Evolutionary conservation across 1,140 invertebrate species (phyloP), one percentile per base, ranked within the genome.

Genomic region (Camponotus floridanus): DNA sequence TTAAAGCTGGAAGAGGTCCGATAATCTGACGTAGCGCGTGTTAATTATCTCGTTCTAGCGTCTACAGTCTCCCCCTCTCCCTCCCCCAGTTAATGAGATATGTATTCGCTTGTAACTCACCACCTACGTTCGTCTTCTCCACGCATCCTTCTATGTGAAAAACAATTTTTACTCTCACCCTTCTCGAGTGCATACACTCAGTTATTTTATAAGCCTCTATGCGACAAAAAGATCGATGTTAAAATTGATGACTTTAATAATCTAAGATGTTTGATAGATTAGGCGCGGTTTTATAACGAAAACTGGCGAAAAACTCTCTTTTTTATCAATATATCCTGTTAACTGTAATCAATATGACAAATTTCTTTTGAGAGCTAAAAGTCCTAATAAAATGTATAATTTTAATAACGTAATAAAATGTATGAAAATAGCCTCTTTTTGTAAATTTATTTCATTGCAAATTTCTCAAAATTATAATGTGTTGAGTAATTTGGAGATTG

Each of bases 11-110:
- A 78, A 86, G 89, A 91, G 90, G 88, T 87, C 89, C 88, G 92
- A 93, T 93, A 93, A 93, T 87, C 74, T 88, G 87, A 91, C 89
- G 90, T 91, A 90, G 86, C 90, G 85, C 84, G 90, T 89, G 92
- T 91, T 93, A 93, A 94, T 94, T 94, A 94, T 93, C 92, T 90
- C 81, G 87, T 88, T 84, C 90, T 91, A 88, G 73, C 84, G 74
- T 39, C 74, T 85, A 85, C 67, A 89, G 88, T 87, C 85, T 78
- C 26, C 26, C 26, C 26, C 26, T 26, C 26, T 26, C 26, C 26
- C 26, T 26, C 26, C 26, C 26, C 26, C 26, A 51, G 85, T 89
- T 90, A 85, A 91, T 89, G 88, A 86, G 83, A 33, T 83, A 85
- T 79, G 33, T 83, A 85, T 79, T 86, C 55, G 85, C 89, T 86